These are phyloP conservation scores for Peromyscus aztecus DNA, from an alignment of 2,797 vertebrate species.

Conservation along the genomic window DNA sequence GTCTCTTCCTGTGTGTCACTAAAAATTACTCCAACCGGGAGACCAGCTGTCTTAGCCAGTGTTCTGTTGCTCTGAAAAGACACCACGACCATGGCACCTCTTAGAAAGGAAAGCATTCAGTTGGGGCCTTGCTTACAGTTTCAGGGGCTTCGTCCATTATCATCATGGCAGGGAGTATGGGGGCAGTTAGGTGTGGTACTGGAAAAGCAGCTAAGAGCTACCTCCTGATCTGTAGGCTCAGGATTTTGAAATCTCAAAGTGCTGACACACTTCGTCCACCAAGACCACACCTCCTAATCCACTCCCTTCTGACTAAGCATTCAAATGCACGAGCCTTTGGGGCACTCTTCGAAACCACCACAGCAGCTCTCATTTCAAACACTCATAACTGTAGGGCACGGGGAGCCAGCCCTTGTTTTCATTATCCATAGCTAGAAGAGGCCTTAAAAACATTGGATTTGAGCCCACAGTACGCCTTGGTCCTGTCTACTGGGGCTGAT, in stretches of 20 bases:
- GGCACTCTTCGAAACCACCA: background rate
- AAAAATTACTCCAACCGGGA: background rate
- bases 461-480: background rate
- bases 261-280: background rate
- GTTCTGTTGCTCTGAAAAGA: background rate
- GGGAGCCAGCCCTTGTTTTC: background rate
- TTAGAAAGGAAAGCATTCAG: background rate
- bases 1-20: background rate
- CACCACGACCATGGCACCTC: background rate
- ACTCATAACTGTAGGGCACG: background rate
- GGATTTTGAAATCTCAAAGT: background rate
- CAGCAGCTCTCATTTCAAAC: background rate
- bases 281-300: background rate
- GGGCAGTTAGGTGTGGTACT: background rate
- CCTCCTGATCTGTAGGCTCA: background rate
- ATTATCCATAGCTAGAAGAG: background rate
- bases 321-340: background rate
- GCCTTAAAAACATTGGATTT: background rate
- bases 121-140: background rate
- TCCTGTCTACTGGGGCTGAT: background rate
- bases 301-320: background rate
- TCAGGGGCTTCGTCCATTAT: background rate
- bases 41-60: background rate
- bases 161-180: background rate
- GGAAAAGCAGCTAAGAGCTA: background rate